These are phyloP conservation scores for Petromus typicus DNA, from an alignment of 2,113 vertebrate species.

Conservation along the genomic window DNA sequence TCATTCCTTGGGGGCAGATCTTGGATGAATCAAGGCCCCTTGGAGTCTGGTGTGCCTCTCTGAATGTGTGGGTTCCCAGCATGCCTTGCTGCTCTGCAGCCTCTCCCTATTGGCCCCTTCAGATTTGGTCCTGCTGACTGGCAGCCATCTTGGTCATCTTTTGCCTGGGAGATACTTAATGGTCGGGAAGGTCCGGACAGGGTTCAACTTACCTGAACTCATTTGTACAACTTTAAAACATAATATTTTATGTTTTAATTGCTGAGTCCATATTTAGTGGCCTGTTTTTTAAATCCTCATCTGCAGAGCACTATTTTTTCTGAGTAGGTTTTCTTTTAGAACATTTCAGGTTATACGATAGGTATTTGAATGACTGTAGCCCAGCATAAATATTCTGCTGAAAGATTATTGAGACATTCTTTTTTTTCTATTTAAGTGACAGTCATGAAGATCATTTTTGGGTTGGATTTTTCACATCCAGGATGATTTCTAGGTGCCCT, in stretches of 20 bases:
- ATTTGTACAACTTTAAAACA: constrained; percentile 4
- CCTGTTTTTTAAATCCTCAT: background rate
- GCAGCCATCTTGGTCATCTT: background rate
- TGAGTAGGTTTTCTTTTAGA: constrained; percentile 30
- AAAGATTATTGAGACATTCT: constrained; percentile 27
- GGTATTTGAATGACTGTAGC: background rate
- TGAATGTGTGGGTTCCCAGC: background rate
- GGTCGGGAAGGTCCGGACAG: background rate
- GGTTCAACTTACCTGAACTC: background rate
- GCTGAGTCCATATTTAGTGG: background rate
- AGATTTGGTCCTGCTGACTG: background rate
- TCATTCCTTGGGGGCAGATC: fast-evolving
- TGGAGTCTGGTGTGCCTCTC: background rate
- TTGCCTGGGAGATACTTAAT: background rate
- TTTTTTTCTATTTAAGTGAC: background rate
- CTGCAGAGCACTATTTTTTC: background rate
- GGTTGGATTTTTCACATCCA: background rate
- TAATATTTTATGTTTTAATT: constrained; percentile 52
- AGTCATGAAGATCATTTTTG: background rate
- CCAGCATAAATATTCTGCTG: background rate
- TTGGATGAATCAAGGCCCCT: background rate
- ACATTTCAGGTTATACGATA: background rate
- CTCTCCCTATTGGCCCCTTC: background rate
- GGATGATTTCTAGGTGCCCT: background rate
- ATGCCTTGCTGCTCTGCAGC: background rate